Conservation (phyloP, 2,888 invertebrate species). For the Pandemis corylana region DNA sequence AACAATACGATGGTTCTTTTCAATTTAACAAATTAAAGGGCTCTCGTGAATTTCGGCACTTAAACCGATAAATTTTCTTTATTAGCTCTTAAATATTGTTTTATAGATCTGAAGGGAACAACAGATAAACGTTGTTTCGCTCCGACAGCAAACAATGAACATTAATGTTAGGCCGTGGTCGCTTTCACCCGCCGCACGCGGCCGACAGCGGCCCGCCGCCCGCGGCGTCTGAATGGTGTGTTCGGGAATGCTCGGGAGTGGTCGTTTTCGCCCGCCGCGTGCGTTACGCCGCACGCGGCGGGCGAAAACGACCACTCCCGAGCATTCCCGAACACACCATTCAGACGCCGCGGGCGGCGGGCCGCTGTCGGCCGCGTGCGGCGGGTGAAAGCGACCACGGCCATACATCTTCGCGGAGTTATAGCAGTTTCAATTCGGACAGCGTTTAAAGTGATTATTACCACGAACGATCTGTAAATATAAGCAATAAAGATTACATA, state of each 20-base stretch:
- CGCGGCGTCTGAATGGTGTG: too few species aligned
- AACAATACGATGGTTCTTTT: conserved; percentile 81
- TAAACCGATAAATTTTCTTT: conserved; percentile 41
- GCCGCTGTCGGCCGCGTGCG: too few species aligned
- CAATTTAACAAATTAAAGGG: conserved; percentile 81
- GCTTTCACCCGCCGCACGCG: too few species aligned
- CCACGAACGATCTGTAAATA: background rate
- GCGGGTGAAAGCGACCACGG: too few species aligned
- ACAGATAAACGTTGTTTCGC: conserved; percentile 11
- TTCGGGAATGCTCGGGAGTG: too few species aligned
- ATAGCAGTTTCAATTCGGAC: background rate
- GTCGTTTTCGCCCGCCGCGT: too few species aligned
- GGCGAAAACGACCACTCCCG: too few species aligned
- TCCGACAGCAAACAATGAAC: conserved; percentile 6
- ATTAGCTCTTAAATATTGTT: conserved; percentile 37
- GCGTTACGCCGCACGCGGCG: too few species aligned
- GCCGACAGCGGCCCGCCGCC: too few species aligned
- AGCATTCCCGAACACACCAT: too few species aligned
- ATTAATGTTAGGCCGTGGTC: too few species aligned
- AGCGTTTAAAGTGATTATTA: conserved; percentile 2
- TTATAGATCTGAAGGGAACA: conserved; percentile 35
- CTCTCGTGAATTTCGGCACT: conserved; percentile 49
- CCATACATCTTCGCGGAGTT: conserved; percentile 1
- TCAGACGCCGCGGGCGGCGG: too few species aligned
- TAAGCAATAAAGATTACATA: background rate